Evolutionary conservation across 2,888 invertebrate genomes (phyloP), one percentile per base, ranked within the genome.

Genomic region (Drosophila yooni): DNA sequence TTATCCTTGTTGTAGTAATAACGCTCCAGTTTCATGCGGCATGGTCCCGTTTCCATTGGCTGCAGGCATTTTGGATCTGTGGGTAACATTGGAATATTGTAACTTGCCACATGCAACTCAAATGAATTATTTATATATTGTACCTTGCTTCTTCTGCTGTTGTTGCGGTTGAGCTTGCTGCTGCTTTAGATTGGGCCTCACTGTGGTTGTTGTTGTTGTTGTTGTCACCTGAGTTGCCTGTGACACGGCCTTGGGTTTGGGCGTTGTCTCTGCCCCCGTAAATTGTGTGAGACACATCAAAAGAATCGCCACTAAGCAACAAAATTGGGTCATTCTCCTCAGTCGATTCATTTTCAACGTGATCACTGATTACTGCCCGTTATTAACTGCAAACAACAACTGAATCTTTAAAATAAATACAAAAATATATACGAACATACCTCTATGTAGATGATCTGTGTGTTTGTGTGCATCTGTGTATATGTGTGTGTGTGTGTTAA

Each of bases 41-140:
- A 92, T 2, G 92, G 92, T 15, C 92, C 92, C 2, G 80, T 64
- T 43, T 92, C 92, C 77, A 84, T 34, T 1, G 92, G 92, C 51
- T 88, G 82, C 57, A 88, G 76, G 62, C 92, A 92, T 53, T 90
- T 92, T 13, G 85, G 62, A 84, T 91, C 92, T 92, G 18, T 11
- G 2, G 29, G 8, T 31, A 11, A 51, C 31, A 25, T 13, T 7
- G 7, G 13, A 36, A 46, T 27, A 27, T 38, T n/a, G 8, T 5
- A 43, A 36, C 11, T 25, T n/a, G 21, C 2, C 1, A 25, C 2
- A 25, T n/a, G 10, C 4, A 34, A 18, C 33, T 29, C 1, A 18
- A 18, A 50, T 13, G 25, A 38, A 53, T 1, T 21, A 18, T 29
- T 46, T 1, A 18, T 29, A 40, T 1, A 34, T 36, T 2, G 7